These are phyloP conservation scores for Nymphalis c-album DNA, from an alignment of 2,888 invertebrate genomes.

Conservation along the genomic window DNA sequence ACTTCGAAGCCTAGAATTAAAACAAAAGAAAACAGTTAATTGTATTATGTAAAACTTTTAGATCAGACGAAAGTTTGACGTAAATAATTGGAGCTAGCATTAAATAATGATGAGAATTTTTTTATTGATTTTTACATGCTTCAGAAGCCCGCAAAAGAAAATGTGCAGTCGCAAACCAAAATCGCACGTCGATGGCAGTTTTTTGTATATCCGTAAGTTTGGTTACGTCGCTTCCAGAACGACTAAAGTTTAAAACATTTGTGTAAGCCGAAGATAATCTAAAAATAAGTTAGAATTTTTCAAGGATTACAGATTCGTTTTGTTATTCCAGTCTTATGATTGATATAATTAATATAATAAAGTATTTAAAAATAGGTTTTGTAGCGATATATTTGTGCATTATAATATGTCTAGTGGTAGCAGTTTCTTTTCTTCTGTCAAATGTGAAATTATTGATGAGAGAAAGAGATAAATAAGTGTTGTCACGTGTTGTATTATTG, in stretches of 20 bases:
- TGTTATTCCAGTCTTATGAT: background rate
- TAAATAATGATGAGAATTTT: too few relatives aligned
- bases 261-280: constrained; percentile 8
- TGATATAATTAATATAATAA: background rate
- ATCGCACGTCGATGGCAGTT: constrained; percentile 11
- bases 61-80: too few relatives aligned
- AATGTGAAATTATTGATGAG: too few relatives aligned
- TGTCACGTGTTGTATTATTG: too few relatives aligned
- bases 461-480: too few relatives aligned
- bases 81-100: too few relatives aligned
- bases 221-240: constrained; percentile 20
- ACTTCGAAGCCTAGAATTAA: background rate
- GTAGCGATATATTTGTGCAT: too few relatives aligned
- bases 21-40: background rate
- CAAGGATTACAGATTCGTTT: background rate
- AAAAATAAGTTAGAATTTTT: constrained; percentile 5
- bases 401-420: too few relatives aligned
- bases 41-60: too few relatives aligned
- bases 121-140: too few relatives aligned
- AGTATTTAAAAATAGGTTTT: too few relatives aligned
- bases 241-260: constrained; percentile 18
- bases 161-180: constrained; percentile 13
- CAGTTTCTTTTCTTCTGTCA: too few relatives aligned
- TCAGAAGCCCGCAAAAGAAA: constrained; percentile 11
- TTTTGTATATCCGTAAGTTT: constrained; percentile 19